Evolutionary conservation across 2,888 invertebrate genomes (phyloP).

Genomic region (Trichacis sp.): DNA sequence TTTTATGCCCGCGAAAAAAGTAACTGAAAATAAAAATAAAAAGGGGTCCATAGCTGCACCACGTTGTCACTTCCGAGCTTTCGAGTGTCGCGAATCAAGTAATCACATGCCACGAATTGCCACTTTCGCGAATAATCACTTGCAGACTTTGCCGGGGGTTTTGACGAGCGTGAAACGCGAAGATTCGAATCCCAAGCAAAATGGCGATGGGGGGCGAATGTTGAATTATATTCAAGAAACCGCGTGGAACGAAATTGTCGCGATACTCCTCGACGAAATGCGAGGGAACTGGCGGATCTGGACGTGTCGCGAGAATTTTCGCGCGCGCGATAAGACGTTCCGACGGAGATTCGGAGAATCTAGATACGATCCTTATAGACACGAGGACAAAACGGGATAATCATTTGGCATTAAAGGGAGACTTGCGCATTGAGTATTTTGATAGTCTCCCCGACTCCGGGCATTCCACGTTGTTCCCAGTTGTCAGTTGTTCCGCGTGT

Average conservation of each 20-base stretch:
- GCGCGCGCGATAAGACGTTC: not conserved
- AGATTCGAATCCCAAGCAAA: not conserved
- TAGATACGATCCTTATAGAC: too few relatives aligned
- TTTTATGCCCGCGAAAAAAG: conserved; percentile 6
- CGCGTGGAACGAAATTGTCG: too few relatives aligned
- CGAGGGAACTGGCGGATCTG: not conserved
- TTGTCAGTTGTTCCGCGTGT: too few relatives aligned
- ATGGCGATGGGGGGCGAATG: not conserved
- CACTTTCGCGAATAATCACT: not conserved
- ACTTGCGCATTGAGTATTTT: conserved; percentile 8
- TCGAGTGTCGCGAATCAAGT: too few relatives aligned
- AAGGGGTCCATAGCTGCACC: conserved; percentile 1
- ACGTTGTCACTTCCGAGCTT: conserved; percentile 1
- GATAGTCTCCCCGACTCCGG: not conserved
- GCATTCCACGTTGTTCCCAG: too few relatives aligned
- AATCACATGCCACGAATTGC: conserved; percentile 1
- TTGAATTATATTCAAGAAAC: not conserved
- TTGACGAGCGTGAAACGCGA: conserved; percentile 1
- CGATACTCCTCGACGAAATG: too few relatives aligned
- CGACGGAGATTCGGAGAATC: not conserved
- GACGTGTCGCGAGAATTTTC: not conserved
- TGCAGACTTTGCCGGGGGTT: not conserved
- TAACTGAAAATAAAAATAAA: conserved; percentile 6
- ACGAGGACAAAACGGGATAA: not conserved
- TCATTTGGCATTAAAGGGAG: not conserved